Evolutionary conservation across 2,888 invertebrate species (phyloP).

Genomic region (Stenodera caucasica): DNA sequence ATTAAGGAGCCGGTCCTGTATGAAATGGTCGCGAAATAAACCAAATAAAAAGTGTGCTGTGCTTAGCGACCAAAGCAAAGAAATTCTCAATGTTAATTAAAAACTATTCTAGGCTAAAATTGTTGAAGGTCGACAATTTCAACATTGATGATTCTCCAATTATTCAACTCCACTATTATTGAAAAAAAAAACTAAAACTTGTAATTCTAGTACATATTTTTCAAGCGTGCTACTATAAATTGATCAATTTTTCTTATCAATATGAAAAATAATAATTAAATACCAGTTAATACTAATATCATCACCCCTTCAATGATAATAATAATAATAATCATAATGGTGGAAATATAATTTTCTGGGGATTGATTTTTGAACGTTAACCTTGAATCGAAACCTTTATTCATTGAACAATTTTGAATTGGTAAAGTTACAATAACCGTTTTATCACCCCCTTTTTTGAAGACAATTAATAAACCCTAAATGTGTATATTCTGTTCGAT

Average conservation of each 20-base stretch:
- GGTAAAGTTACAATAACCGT: conserved; percentile 31
- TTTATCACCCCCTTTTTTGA: conserved; percentile 40
- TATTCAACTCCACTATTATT: conserved; percentile 19
- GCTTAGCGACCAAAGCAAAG: conserved; percentile 38
- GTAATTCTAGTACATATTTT: conserved; percentile 16
- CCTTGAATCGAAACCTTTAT: conserved; percentile 6
- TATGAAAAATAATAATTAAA: too few relatives aligned
- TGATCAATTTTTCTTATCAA: conserved; percentile 2
- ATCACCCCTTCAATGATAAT: not conserved
- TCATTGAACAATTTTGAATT: conserved; percentile 14
- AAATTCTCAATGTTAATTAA: conserved; percentile 40
- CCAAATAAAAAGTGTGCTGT: not conserved
- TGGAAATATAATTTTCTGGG: not conserved
- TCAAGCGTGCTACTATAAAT: conserved; percentile 12
- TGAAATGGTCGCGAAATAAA: not conserved
- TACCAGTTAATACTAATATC: too few relatives aligned
- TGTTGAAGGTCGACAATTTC: conserved; percentile 26
- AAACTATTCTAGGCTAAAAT: conserved; percentile 41
- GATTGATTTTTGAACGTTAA: conserved; percentile 5
- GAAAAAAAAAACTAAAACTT: conserved; percentile 25
- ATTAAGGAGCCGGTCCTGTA: too few relatives aligned
- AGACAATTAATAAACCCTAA: conserved; percentile 39
- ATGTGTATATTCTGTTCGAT: conserved; percentile 33
- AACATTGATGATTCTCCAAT: conserved; percentile 19
- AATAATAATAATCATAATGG: too few relatives aligned